A percentile compares a stretch with the other conserved stretches of the same genome.
Conservation (phyloP, 1,140 invertebrate genomes). For the Sarcophaga bullata region DNA sequence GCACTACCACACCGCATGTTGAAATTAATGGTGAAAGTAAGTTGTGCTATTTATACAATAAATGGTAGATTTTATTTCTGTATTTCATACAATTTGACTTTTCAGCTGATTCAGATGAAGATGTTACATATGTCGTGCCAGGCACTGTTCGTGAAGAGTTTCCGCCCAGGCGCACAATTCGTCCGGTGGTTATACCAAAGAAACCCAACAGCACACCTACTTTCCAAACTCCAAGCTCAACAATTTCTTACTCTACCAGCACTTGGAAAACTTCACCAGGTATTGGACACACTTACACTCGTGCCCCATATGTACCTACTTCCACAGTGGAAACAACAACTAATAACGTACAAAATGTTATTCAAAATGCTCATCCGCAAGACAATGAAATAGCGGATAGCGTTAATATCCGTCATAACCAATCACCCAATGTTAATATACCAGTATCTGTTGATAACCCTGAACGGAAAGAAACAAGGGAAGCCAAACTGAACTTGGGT, state of each 20-base stretch:
- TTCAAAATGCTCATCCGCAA: slow-evolving; percentile 73
- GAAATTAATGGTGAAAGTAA: slow-evolving; percentile 63
- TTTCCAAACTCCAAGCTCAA: slow-evolving; percentile 48
- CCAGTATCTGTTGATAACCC: slow-evolving; percentile 76
- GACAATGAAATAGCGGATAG: slow-evolving; percentile 70
- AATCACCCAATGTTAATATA: slow-evolving; percentile 74
- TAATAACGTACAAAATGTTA: slow-evolving; percentile 67
- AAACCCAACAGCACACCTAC: slow-evolving; percentile 57
- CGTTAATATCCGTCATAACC: slow-evolving; percentile 67
- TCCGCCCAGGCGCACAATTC: slow-evolving; percentile 57
- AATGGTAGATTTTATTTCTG: not conserved
- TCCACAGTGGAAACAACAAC: slow-evolving; percentile 56
- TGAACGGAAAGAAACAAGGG: slow-evolving; percentile 73
- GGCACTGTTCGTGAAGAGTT: slow-evolving; percentile 65
- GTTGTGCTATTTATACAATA: not conserved
- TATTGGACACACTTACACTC: slow-evolving; percentile 48
- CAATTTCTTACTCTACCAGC: slow-evolving; percentile 49
- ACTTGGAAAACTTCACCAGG: slow-evolving; percentile 42
- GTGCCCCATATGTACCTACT: slow-evolving; percentile 45
- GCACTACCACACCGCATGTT: slow-evolving; percentile 50
- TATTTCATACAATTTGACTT: not conserved
- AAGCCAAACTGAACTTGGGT: slow-evolving; percentile 82
- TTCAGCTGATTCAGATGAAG: slow-evolving; percentile 60
- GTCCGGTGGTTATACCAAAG: slow-evolving; percentile 60
- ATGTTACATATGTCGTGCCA: slow-evolving; percentile 59